phyloP scores from a whole-genome alignment of 2,113 vertebrate species.

The Chlamydotis undulata region DNA sequence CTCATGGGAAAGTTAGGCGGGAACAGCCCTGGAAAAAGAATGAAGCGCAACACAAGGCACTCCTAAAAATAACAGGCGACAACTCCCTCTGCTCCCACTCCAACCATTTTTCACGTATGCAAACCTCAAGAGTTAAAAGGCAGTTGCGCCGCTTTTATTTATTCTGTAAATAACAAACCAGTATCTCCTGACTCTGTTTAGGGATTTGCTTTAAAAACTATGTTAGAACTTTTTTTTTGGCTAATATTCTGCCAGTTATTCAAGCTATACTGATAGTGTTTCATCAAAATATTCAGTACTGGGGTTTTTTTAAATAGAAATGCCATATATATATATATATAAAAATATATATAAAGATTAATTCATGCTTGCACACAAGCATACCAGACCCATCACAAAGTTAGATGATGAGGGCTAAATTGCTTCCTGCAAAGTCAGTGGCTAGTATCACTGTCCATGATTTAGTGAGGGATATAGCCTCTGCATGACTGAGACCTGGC shows the following conservation, averaged over 20 bases:
- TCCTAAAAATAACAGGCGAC: constrained; percentile 80
- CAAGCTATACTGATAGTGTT: not conserved
- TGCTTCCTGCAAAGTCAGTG: not conserved
- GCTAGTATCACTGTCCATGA: not conserved
- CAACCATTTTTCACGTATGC: constrained; percentile 15
- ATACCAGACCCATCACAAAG: not conserved
- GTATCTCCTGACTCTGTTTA: not conserved
- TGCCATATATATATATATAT: too few species aligned
- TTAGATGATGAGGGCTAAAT: not conserved
- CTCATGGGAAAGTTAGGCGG: constrained; percentile 86
- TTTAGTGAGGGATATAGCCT: not conserved
- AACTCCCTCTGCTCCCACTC: constrained; percentile 51
- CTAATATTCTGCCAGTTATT: not conserved
- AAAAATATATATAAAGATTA: not conserved
- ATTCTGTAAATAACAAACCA: not conserved
- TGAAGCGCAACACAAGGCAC: constrained; percentile 66
- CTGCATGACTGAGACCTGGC: not conserved
- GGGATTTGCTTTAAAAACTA: not conserved
- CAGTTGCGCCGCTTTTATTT: not conserved
- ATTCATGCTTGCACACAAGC: not conserved
- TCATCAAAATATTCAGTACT: not conserved
- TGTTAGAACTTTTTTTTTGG: not conserved
- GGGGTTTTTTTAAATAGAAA: not conserved
- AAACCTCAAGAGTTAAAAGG: not conserved
- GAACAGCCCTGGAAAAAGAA: constrained; percentile 75